Evolutionary conservation across 2,888 invertebrate species (phyloP), one percentile per base, ranked within the genome.

Genomic region (Phlogophora meticulosa): DNA sequence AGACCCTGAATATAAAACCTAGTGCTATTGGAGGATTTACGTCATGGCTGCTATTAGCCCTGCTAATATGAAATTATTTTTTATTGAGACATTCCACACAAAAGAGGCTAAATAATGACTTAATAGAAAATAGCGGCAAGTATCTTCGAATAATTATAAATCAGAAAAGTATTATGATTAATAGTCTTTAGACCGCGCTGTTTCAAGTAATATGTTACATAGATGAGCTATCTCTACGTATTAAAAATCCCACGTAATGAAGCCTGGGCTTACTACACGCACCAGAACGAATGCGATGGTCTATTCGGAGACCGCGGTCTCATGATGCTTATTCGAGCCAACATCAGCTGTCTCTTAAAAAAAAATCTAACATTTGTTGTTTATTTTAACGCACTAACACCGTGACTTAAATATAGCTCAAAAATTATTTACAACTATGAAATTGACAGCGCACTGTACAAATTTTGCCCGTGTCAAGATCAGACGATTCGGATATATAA

Each of bases 401-500:
- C 10, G 20, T 7, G 0, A 42, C n/a, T 48, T 52, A 69, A 45
- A 59, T 55, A 49, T 56, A 15, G 36, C 20, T 46, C 36, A 13
- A 56, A 32, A 56, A 38, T 34, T 42, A 56, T 71, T 57, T 60
- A 56, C 34, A 36, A 70, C 36, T 17, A 45, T 40, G 15, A 59
- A 71, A 62, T 72, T 40, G 43, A 76, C 38, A 71, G 52, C 24
- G 38, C 52, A 52, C 52, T 42, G 46, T 74, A 46, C 60, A 61
- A 67, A 64, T 63, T 67, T 61, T 70, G 57, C 46, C 28, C 62
- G 70, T 81, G 85, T 85, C 84, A 82, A 84, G 81, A 82, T 76
- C 78, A 76, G 17, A 52, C 48, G 68, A 84, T 80, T 82, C 72
- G 81, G 72, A 85, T 82, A 80, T 82, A 4, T 28, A 28, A 28